phyloP scores from a whole-genome alignment of 2,888 invertebrate genomes.

The Papilio gigon region DNA sequence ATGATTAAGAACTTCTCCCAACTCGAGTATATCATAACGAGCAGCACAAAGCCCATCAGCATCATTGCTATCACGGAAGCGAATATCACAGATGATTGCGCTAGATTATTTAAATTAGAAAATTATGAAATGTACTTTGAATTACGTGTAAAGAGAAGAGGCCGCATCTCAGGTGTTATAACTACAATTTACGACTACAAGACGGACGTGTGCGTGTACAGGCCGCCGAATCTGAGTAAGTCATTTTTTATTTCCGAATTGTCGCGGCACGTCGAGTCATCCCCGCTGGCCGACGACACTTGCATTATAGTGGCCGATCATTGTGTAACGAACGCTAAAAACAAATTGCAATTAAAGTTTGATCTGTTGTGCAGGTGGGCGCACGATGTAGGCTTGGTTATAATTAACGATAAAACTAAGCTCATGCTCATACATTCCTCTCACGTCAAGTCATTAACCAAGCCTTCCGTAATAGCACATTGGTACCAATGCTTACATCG shows the following conservation, averaged over 20 bases:
- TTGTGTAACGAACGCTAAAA: constrained; percentile 16
- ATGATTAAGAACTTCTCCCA: neutral
- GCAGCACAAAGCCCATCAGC: neutral
- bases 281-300: constrained; percentile 41
- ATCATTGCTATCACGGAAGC: constrained; percentile 5
- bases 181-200: too few species aligned
- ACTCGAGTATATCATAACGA: neutral
- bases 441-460: too few species aligned
- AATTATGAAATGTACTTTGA: constrained; percentile 14
- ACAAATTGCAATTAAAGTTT: constrained; percentile 25
- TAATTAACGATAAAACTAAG: constrained; percentile 41
- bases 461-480: neutral
- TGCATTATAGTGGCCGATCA: constrained; percentile 25
- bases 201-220: too few species aligned
- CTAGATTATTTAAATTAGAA: constrained; percentile 11
- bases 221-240: too few species aligned
- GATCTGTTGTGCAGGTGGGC: constrained; percentile 35
- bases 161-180: too few species aligned
- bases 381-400: constrained; percentile 39
- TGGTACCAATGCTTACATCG: too few species aligned
- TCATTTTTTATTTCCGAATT: too few species aligned
- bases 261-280: too few species aligned
- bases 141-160: constrained; percentile 10
- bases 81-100: neutral
- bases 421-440: constrained; percentile 36